These are phyloP conservation scores for Ceratina australensis DNA, from an alignment of 1,140 invertebrate species.

Conservation along the genomic window DNA sequence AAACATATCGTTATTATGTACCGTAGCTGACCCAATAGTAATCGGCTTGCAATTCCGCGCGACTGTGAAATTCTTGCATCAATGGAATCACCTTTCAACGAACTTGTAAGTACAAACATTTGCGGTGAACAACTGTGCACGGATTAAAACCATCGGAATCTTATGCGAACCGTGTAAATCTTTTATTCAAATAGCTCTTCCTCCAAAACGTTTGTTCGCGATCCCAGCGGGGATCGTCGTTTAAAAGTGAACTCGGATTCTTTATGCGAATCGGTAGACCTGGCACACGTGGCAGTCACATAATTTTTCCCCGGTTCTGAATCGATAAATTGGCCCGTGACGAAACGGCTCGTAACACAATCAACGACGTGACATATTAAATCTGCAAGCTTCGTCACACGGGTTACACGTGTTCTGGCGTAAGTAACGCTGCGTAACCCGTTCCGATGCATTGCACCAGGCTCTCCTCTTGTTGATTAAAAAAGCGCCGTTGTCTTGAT, in stretches of 20 bases:
- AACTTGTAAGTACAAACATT: not conserved
- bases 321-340: constrained; percentile 33
- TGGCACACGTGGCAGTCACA: not conserved
- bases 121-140: too few relatives aligned
- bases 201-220: not conserved
- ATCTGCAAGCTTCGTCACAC: constrained; percentile 28
- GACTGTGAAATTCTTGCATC: not conserved
- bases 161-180: too few relatives aligned
- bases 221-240: too few relatives aligned
- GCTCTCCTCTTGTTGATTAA: constrained; percentile 19
- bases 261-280: not conserved
- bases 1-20: not conserved
- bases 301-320: constrained; percentile 2
- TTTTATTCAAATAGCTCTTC: not conserved
- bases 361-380: constrained; percentile 32
- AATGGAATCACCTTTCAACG: not conserved
- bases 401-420: constrained; percentile 16
- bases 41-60: not conserved
- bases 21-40: not conserved
- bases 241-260: too few relatives aligned
- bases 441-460: constrained; percentile 7
- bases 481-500: not conserved
- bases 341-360: constrained; percentile 24
- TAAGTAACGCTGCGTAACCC: constrained; percentile 12
- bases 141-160: too few relatives aligned